Percentiles rank a stretch among this genome's conserved stretches.
Evolutionary conservation across 2,113 vertebrate genomes (phyloP).

Genomic region (Cyprinus carpio): DNA sequence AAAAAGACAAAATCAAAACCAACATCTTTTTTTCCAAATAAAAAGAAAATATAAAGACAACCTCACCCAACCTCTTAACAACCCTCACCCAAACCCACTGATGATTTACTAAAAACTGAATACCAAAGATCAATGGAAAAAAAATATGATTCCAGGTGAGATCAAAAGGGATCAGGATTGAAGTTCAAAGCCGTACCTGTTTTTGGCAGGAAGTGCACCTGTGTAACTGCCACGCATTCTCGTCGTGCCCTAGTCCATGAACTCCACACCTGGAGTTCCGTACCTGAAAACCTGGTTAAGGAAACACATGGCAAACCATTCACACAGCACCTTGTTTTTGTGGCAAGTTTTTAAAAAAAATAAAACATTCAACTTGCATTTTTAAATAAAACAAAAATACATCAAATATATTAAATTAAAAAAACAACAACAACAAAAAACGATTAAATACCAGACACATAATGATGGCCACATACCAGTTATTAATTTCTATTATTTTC

Average conservation of each 20-base stretch:
- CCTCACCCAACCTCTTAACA: not conserved
- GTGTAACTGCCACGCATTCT: conserved; percentile 92
- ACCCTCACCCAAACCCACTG: conserved; percentile 19
- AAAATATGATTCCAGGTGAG: not conserved
- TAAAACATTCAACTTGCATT: not conserved
- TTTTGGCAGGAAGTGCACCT: conserved; percentile 91
- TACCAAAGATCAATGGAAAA: not conserved
- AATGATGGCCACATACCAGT: not conserved
- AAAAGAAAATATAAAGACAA: not conserved
- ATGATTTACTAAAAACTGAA: not conserved
- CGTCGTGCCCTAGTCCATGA: conserved; percentile 95
- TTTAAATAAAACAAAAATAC: not conserved
- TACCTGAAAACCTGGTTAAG: conserved; percentile 78
- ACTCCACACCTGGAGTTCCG: conserved; percentile 92
- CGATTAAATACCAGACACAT: not conserved
- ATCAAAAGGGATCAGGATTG: not conserved
- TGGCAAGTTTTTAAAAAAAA: not conserved
- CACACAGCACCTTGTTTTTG: not conserved
- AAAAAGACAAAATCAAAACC: not conserved
- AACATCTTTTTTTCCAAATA: no score
- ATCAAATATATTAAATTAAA: not conserved
- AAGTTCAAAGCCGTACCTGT: conserved; percentile 73
- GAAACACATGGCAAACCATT: conserved; percentile 21
- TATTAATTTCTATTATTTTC: not conserved
- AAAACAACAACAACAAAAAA: no score